phyloP scores from a whole-genome alignment of 64 coral and sea anemone genomes.

The Actinia equina region DNA sequence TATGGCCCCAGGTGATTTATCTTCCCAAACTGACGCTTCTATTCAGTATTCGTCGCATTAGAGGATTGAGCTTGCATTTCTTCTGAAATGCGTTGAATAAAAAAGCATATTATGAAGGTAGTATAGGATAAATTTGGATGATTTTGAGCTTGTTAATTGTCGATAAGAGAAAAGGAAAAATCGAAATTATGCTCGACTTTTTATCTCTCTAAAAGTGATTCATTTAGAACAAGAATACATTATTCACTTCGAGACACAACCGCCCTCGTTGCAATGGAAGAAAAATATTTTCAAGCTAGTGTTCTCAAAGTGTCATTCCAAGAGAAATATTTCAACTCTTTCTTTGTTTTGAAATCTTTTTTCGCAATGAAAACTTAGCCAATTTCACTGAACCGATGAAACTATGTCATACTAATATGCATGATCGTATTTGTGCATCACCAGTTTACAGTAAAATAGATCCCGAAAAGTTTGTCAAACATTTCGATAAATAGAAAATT shows the following conservation, averaged over 20 bases:
- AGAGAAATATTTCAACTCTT: not conserved
- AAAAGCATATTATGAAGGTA: not conserved
- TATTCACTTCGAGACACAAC: not conserved
- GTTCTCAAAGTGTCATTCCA: not conserved
- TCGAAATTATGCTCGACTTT: not conserved
- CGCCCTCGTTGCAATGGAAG: not conserved
- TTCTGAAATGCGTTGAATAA: not conserved
- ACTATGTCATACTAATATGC: not conserved
- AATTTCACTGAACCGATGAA: not conserved
- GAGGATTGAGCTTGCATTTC: no score
- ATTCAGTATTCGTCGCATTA: not conserved
- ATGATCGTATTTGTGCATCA: not conserved
- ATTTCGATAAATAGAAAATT: no score
- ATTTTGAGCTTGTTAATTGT: not conserved
- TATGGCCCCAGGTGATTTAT: not conserved
- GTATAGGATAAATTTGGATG: not conserved
- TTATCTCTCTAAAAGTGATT: not conserved
- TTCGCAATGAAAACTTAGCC: not conserved
- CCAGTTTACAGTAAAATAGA: no score
- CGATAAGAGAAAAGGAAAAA: not conserved
- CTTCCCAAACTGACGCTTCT: not conserved
- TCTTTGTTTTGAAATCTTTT: not conserved
- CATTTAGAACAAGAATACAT: not conserved
- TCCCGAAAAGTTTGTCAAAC: no score
- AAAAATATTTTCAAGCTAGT: not conserved